phyloP scores from a whole-genome alignment of 2,797 vertebrate genomes.

The Balearica regulorum region DNA sequence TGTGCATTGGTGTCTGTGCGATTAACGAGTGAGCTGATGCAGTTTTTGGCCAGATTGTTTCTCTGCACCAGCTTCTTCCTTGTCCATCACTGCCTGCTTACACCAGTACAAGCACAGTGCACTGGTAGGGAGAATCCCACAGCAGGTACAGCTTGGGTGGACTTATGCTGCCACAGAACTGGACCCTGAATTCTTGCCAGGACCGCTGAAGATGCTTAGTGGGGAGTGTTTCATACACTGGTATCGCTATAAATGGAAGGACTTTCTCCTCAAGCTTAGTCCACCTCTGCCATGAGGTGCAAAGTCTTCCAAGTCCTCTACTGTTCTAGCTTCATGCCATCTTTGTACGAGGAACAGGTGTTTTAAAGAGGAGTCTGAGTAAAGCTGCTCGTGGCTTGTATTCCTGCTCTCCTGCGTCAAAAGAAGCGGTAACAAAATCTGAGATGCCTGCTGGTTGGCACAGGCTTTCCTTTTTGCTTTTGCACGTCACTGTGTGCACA shows the following conservation, averaged over 20 bases:
- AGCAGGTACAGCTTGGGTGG: background rate
- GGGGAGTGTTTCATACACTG: background rate
- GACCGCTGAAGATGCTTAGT: background rate
- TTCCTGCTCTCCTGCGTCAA: background rate
- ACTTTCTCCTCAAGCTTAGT: background rate
- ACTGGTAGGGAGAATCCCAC: background rate
- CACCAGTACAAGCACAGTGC: accelerated
- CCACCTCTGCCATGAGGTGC: background rate
- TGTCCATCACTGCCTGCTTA: background rate
- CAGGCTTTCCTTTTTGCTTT: background rate
- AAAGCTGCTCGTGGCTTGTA: background rate
- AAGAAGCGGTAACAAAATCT: background rate
- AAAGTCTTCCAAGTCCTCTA: background rate
- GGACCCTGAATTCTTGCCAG: background rate
- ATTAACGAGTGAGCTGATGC: background rate
- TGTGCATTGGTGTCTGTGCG: background rate
- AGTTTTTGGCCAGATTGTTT: background rate
- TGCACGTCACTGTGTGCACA: background rate
- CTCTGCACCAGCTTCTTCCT: background rate
- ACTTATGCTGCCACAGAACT: background rate
- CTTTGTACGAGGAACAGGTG: background rate
- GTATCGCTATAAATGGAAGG: background rate
- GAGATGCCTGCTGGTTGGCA: background rate
- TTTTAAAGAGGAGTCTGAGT: background rate
- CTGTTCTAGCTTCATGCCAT: background rate